phyloP scores from a whole-genome alignment of 2,113 vertebrate genomes.

The Dasyprocta punctata region DNA sequence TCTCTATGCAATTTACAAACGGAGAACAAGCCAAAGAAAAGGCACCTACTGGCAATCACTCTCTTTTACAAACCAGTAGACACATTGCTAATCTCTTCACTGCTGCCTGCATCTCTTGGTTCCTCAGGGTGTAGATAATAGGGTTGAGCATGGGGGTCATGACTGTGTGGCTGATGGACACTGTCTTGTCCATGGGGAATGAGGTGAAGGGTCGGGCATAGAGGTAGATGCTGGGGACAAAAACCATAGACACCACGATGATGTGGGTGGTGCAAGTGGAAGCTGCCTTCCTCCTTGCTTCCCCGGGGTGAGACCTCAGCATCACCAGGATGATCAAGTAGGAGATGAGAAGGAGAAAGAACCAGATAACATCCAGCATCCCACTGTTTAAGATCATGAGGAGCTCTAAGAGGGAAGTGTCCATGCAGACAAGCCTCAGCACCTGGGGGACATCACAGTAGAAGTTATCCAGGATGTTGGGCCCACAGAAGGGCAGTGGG shows the following conservation, averaged over 20 bases:
- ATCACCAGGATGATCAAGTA: conserved; percentile 63
- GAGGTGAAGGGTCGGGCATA: conserved; percentile 66
- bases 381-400: conserved; percentile 75
- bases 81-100: conserved; percentile 66
- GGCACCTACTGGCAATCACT: neutral
- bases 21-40: neutral
- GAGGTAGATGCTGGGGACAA: conserved; percentile 71
- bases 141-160: conserved; percentile 76
- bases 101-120: conserved; percentile 71
- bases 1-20: neutral
- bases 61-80: neutral
- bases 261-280: conserved; percentile 75
- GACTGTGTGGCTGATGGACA: conserved; percentile 64
- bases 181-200: conserved; percentile 72
- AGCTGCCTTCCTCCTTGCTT: conserved; percentile 56
- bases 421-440: conserved; percentile 63
- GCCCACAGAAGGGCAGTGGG: conserved; percentile 70
- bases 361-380: conserved; percentile 68
- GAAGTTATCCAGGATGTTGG: conserved; percentile 70
- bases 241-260: conserved; percentile 68
- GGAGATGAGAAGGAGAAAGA: conserved; percentile 65
- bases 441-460: conserved; percentile 78
- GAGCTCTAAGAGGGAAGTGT: conserved; percentile 58
- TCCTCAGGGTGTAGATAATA: conserved; percentile 76
- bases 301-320: conserved; percentile 52